Percentiles rank a stretch among this genome's conserved stretches.
Conservation (phyloP, 2,113 vertebrate species). For the Noctilio leporinus region DNA sequence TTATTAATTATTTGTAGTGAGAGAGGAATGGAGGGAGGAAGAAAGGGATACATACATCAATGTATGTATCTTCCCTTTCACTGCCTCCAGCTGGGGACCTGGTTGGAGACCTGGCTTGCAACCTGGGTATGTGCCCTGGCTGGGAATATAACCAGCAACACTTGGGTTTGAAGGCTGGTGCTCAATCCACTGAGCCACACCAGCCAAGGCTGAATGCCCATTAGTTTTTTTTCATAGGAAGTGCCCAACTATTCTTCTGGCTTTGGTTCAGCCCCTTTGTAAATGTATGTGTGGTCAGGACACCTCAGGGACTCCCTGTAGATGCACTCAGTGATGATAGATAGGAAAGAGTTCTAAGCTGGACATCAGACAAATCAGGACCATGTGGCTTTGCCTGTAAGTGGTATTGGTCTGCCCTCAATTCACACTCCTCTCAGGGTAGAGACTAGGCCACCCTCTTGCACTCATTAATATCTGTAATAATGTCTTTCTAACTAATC, state of each 20-base stretch:
- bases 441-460: neutral
- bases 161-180: too few species aligned
- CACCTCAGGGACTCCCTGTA: neutral
- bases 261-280: neutral
- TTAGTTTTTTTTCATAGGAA: neutral
- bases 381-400: neutral
- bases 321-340: neutral
- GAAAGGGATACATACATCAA: too few species aligned
- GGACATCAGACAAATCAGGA: rapidly evolving
- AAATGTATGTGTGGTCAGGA: neutral
- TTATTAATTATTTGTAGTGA: too few species aligned
- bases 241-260: neutral
- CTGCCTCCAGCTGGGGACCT: too few species aligned
- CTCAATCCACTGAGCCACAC: too few species aligned
- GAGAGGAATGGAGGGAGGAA: too few species aligned
- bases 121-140: too few species aligned
- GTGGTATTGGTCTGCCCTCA: neutral
- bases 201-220: too few species aligned
- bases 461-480: neutral
- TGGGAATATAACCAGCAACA: too few species aligned
- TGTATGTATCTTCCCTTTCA: too few species aligned
- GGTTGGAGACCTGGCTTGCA: too few species aligned
- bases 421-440: too few species aligned
- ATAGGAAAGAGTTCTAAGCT: neutral
- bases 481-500: neutral